phyloP scores from a whole-genome alignment of 2,888 invertebrate genomes.

The Lycophotia porphyrea region DNA sequence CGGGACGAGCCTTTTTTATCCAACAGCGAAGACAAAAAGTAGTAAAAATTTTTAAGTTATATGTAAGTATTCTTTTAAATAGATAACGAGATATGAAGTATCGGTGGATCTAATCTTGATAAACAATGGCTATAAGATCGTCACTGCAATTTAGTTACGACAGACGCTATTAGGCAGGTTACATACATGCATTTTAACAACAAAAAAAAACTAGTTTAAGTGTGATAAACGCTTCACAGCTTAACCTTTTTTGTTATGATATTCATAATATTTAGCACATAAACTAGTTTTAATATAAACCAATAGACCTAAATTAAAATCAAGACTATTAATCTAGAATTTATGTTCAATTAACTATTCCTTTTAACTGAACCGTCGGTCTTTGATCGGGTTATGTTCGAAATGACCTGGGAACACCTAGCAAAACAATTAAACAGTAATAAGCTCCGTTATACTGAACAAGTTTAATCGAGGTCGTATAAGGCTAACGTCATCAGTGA shows the following conservation, averaged over 20 bases:
- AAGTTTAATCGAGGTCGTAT: slow-evolving; percentile 48
- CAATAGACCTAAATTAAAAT: neutral
- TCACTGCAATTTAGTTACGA: neutral
- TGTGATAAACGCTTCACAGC: no score
- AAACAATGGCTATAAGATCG: neutral
- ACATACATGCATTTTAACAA: neutral
- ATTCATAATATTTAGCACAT: slow-evolving; percentile 2
- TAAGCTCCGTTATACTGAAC: slow-evolving; percentile 46
- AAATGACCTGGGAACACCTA: slow-evolving; percentile 18
- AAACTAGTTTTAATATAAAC: slow-evolving; percentile 10
- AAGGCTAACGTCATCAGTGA: slow-evolving; percentile 14
- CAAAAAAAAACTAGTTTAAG: neutral
- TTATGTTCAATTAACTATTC: neutral
- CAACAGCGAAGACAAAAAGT: neutral
- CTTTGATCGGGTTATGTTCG: slow-evolving; percentile 3
- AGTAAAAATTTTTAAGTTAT: neutral
- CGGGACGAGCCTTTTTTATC: neutral
- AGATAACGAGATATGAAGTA: neutral
- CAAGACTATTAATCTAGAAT: neutral
- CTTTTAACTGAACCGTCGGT: neutral
- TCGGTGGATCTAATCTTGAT: neutral
- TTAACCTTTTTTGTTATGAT: neutral
- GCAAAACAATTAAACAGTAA: slow-evolving; percentile 15
- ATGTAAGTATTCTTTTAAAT: neutral
- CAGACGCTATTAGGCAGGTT: neutral